Base-by-base conservation (phyloP, 2,888 invertebrate species). In the Galerucella pusilla region DNA sequence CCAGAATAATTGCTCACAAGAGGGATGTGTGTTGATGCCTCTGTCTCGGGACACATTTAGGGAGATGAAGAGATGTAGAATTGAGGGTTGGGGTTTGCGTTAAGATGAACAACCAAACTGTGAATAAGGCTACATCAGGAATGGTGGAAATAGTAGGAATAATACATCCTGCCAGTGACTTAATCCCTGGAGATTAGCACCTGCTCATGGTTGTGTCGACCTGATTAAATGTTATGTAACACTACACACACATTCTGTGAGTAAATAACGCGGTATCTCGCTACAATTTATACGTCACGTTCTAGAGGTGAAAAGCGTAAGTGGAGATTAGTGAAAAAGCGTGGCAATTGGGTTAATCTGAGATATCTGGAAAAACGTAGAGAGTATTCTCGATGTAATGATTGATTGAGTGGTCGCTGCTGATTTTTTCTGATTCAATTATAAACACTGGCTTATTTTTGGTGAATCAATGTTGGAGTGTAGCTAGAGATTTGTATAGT, bases 141-240 rank as follows among this genome's bases (percentile, higher is more conserved):
- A 57, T 65, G 28, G 75, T 52, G 66, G 72, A 66, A 73, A 71
- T 71, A 65, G 52, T 52, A 64, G 61, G 67, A 76, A 73, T 63
- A 71, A 73, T 73, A 63, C 63, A 73, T 76, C 73, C 76, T 64
- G 71, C 73, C 77, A 77, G 75, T 63, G 76, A 78, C 79, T 80
- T 82, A 84, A 85, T 84, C 84, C 83, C 73, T 61, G 61, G 80
- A 83, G 84, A 84, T 85, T 85, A 85, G 82, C 85, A 85, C 85
- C 85, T 84, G 85, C 82, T 84, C 81, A 83, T 82, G 85, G 85
- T 83, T 81, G 80, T 83, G 83, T 82, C 82, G 81, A 80, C 81
- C 82, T 85, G 85, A 86, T 86, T 86, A 85, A 85, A 85, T 82
- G 84, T 83, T 81, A 82, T 80, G 81, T 81, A 80, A 79, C 78